These are phyloP conservation scores for Zootoca vivipara DNA, from an alignment of 2,113 vertebrate species.

Conservation along the genomic window DNA sequence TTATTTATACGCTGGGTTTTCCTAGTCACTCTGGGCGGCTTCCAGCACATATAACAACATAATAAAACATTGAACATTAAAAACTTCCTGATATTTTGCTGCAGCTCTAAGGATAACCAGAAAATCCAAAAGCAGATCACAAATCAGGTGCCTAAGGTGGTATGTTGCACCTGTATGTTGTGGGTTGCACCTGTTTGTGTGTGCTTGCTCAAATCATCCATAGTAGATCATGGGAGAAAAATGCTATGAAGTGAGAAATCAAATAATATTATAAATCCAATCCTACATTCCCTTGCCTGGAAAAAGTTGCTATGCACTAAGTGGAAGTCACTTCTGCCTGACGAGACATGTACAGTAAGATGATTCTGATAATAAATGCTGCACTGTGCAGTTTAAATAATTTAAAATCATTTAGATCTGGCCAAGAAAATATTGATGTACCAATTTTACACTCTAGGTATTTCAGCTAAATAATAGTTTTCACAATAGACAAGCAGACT, in stretches of 20 bases:
- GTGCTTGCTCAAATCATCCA: no score
- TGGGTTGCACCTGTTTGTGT: no score
- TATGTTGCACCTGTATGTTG: no score
- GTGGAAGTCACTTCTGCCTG: neutral
- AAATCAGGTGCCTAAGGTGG: no score
- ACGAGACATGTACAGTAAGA: neutral
- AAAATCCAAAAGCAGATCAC: no score
- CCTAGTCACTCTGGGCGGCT: no score
- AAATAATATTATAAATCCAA: neutral
- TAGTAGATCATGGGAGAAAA: neutral
- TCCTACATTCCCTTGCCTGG: neutral
- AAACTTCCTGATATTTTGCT: no score
- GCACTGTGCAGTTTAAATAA: neutral
- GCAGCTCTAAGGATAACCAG: no score
- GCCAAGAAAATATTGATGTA: neutral
- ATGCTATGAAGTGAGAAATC: neutral
- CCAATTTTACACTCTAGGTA: conserved; percentile 2
- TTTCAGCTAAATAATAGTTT: neutral
- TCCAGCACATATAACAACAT: no score
- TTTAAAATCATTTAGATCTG: neutral
- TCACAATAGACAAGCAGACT: conserved; percentile 1
- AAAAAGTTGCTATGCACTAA: neutral
- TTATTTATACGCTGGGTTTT: no score
- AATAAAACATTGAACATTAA: no score
- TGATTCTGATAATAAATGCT: neutral